Conservation (phyloP, 2,113 vertebrate species). For the Calypte anna region DNA sequence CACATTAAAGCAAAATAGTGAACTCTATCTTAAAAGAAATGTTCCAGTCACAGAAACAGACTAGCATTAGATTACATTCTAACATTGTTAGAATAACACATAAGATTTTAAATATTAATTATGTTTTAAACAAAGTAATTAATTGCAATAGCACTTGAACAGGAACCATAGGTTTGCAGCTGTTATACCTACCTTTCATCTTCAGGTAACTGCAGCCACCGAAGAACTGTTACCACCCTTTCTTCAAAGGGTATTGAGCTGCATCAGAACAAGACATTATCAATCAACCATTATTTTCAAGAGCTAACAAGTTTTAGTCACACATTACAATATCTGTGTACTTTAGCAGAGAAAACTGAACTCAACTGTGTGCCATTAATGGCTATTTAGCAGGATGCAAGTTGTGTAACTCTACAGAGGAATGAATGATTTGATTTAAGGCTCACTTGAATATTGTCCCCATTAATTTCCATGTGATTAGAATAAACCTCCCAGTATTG, state of each 20-base stretch:
- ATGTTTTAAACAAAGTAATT: not conserved
- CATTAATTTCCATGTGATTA: not conserved
- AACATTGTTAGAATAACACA: not conserved
- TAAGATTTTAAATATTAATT: too few species aligned
- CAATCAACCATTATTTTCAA: not conserved
- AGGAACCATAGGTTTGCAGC: not conserved
- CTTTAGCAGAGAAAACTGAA: not conserved
- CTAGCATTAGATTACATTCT: not conserved
- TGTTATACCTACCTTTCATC: constrained; percentile 67
- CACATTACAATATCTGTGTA: not conserved
- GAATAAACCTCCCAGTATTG: not conserved
- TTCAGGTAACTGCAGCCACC: constrained; percentile 78
- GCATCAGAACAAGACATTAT: constrained; percentile 2
- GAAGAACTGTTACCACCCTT: constrained; percentile 76
- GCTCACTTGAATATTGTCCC: not conserved
- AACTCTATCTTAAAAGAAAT: not conserved
- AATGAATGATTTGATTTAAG: not conserved
- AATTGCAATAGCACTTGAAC: not conserved
- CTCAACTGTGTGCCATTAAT: not conserved
- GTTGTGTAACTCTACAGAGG: not conserved
- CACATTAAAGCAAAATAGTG: not conserved
- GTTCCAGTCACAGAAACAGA: not conserved
- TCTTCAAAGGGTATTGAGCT: constrained; percentile 82
- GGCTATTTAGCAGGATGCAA: not conserved
- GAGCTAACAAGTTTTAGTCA: not conserved